phyloP scores from a whole-genome alignment of 1,140 invertebrate genomes.

The Eubasilissa regina region DNA sequence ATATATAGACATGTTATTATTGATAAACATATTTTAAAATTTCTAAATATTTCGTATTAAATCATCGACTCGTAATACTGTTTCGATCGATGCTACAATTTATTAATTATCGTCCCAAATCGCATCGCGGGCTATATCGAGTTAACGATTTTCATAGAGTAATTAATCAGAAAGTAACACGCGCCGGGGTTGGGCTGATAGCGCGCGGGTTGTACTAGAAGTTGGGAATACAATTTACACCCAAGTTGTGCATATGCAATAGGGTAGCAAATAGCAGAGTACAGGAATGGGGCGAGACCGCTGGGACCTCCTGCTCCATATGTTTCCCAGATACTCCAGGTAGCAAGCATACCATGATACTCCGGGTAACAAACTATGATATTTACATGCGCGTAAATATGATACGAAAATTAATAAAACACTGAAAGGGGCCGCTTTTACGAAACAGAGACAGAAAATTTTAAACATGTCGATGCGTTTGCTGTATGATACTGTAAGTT shows the following conservation, averaged over 20 bases:
- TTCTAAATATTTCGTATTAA: background rate
- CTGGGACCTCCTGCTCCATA: conserved; percentile 11
- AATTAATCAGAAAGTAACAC: conserved; percentile 47
- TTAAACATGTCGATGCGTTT: too few species aligned
- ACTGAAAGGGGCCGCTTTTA: background rate
- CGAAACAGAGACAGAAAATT: too few species aligned
- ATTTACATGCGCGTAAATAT: conserved; percentile 41
- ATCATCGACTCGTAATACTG: too few species aligned
- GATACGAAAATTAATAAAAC: conserved; percentile 40
- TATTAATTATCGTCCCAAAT: conserved; percentile 36
- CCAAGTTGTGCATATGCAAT: conserved; percentile 50
- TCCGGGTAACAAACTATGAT: conserved; percentile 35
- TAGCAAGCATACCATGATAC: too few species aligned
- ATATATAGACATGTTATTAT: too few species aligned
- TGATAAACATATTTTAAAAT: too few species aligned
- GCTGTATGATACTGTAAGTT: too few species aligned
- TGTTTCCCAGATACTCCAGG: background rate
- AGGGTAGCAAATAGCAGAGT: conserved; percentile 10
- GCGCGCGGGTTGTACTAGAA: conserved; percentile 42
- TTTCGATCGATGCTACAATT: conserved; percentile 6
- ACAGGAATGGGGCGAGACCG: conserved; percentile 22
- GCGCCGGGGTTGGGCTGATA: conserved; percentile 21
- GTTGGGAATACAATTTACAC: conserved; percentile 51
- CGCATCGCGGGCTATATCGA: background rate
- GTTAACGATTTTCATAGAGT: conserved; percentile 45